Conservation (phyloP, 2,113 vertebrate genomes). For the Pavo muticus region DNA sequence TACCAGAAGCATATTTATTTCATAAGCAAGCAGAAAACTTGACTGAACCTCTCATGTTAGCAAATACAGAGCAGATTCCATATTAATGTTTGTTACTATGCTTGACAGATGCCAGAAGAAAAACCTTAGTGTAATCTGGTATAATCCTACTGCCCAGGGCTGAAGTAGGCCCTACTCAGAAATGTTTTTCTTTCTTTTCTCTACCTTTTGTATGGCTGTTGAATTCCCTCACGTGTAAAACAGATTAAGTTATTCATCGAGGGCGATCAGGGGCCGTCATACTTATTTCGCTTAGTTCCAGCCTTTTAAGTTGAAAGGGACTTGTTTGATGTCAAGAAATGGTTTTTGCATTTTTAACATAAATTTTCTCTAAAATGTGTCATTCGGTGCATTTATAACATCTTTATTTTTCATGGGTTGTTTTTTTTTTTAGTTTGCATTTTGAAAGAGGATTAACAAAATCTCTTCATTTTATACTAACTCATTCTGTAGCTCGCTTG, state of each 20-base stretch:
- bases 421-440: not conserved
- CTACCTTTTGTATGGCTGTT: not conserved
- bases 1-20: not conserved
- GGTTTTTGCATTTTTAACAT: not conserved
- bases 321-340: not conserved
- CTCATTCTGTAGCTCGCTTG: not conserved
- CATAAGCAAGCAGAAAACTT: not conserved
- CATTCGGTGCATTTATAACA: not conserved
- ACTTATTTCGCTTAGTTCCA: not conserved
- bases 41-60: not conserved
- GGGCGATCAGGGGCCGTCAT: not conserved
- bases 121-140: slow-evolving; percentile 55
- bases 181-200: not conserved
- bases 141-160: slow-evolving; percentile 19
- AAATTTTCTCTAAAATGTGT: not conserved
- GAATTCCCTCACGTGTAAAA: not conserved
- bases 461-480: not conserved
- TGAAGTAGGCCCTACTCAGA: not conserved
- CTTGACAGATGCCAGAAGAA: slow-evolving; percentile 63
- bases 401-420: not conserved
- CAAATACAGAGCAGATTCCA: not conserved
- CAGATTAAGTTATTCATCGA: not conserved
- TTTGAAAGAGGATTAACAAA: not conserved
- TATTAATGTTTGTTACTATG: slow-evolving; percentile 32
- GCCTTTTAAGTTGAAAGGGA: not conserved